Evolutionary conservation across 2,888 invertebrate species (phyloP).

Genomic region (Podabrus alpinus): DNA sequence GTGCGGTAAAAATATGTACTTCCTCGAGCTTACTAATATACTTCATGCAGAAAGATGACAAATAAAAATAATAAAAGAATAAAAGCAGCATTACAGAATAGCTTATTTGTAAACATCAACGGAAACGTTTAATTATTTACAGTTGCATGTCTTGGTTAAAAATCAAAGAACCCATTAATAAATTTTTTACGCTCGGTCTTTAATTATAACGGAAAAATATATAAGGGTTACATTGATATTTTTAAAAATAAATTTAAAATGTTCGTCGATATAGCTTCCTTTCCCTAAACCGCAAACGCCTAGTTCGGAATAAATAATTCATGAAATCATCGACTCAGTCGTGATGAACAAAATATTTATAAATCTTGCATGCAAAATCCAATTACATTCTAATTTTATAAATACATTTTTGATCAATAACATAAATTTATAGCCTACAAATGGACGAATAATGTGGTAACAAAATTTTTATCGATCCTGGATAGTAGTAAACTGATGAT

Average conservation of each 20-base stretch:
- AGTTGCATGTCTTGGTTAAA: background rate
- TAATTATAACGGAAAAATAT: background rate
- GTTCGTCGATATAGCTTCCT: background rate
- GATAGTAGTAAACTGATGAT: background rate
- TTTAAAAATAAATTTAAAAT: background rate
- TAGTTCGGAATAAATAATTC: background rate
- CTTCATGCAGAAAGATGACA: background rate
- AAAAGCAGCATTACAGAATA: background rate
- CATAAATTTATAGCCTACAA: background rate
- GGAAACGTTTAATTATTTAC: background rate
- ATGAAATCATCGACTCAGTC: background rate
- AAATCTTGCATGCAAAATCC: background rate
- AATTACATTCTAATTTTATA: background rate
- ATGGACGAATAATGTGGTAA: background rate
- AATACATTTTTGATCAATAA: background rate
- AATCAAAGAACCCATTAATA: background rate
- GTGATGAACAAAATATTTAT: background rate
- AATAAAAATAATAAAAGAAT: background rate
- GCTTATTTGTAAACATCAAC: background rate
- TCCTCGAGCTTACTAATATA: background rate
- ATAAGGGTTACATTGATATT: background rate
- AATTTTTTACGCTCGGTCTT: background rate
- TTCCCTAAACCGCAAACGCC: background rate
- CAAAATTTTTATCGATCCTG: background rate
- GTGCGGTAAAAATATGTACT: background rate